A percentile compares a stretch with the other conserved stretches of the same genome.
These are phyloP conservation scores for Willisornis vidua DNA, from an alignment of 2,113 vertebrate genomes.

Conservation along the genomic window DNA sequence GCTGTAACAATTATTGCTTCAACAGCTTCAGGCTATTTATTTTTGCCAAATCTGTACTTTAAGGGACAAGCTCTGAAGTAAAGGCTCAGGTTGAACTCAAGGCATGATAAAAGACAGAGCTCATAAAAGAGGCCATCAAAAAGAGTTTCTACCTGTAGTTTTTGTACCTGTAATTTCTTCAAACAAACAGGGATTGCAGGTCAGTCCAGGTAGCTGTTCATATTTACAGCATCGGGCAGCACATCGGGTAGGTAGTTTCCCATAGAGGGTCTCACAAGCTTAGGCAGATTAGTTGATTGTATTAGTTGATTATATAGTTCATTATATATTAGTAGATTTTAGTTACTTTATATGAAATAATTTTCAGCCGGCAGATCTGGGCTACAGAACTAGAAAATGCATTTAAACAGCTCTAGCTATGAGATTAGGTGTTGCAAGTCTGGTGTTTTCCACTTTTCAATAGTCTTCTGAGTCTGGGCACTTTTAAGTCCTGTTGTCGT, in stretches of 20 bases:
- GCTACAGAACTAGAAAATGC: not conserved
- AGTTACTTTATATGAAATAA: not conserved
- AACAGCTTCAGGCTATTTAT: not conserved
- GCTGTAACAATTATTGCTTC: not conserved
- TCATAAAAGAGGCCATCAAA: not conserved
- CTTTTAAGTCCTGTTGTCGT: not conserved
- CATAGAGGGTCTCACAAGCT: not conserved
- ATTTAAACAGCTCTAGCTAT: not conserved
- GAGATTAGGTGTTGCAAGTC: not conserved
- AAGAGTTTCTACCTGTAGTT: not conserved
- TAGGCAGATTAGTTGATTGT: not conserved
- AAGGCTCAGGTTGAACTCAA: not conserved
- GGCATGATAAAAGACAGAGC: not conserved
- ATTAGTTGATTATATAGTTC: not conserved
- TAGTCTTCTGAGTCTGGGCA: not conserved
- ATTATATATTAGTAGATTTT: not conserved
- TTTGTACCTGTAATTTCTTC: not conserved
- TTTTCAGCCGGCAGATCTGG: not conserved
- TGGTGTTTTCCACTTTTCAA: fast-evolving
- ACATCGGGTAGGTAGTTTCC: not conserved
- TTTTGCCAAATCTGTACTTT: not conserved
- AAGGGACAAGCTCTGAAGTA: not conserved
- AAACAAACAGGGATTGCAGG: not conserved
- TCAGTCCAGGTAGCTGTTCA: not conserved
- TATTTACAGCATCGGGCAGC: not conserved